Evolutionary conservation across 1,140 invertebrate species (phyloP), one percentile per base, ranked within the genome.

Genomic region (Cheumatopsyche charites): DNA sequence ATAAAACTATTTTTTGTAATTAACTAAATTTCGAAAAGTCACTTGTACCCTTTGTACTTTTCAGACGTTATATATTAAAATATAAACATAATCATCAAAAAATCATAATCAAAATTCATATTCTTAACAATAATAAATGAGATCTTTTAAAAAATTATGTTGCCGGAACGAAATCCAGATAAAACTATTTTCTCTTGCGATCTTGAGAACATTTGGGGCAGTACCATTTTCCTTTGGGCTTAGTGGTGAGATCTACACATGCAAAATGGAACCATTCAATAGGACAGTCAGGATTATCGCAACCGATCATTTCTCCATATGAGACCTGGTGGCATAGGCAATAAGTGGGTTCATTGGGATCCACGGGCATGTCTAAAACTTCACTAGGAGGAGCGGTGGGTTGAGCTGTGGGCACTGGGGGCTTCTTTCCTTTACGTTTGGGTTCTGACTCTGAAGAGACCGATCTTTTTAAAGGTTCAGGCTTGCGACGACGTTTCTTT

Each of bases 211-310:
- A 97, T 80, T 95, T 95, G 29, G 96, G 96, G 85, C 97, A 98
- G 81, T 92, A 98, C 97, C 97, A 98, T 84, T 98, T 98, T 11
- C 97, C 98, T 87, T 99, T 99, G 0, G 98, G 98, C 81, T 98
- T 98, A n/a, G 91, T 94, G 62, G 91, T 97, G 25, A 99, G 87
- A 36, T 94, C 94, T 73, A 99, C 97, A 84, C 98, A 99, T 2
- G 94, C 94, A 86, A 99, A 99, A 82, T 99, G 97, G 84, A 99
- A 99, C 98, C 98, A 99, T 83, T 99, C 96, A 77, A 98, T 97
- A 13, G 95, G 94, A 81, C 84, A 85, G 81, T 95, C 94, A 70
- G 90, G 90, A 87, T 99, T 98, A 86, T 99, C 98, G 89, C 98
- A 99, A 67, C 95, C 96, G 81, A 99, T 98, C 98, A 99, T 99